Conservation (phyloP, 2,888 invertebrate species). For the Tachina grossa region DNA sequence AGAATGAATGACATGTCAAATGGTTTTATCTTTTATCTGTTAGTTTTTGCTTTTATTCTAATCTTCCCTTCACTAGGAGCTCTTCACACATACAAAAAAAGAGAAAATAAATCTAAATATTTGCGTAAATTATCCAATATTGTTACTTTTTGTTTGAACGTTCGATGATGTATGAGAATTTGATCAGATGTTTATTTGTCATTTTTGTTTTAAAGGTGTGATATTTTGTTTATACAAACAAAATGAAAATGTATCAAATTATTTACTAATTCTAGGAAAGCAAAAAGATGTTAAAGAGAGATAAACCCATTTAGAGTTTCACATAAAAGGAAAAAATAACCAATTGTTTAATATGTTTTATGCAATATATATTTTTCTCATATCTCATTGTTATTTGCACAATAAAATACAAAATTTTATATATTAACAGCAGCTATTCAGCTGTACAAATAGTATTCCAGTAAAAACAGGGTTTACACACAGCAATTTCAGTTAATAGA, state of each 20-base stretch:
- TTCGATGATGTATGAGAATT: constrained; percentile 50
- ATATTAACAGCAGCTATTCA: too few relatives aligned
- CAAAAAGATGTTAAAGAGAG: constrained; percentile 17
- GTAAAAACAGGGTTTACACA: too few relatives aligned
- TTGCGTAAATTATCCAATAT: constrained; percentile 61
- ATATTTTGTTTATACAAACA: constrained; percentile 51
- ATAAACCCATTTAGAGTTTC: constrained; percentile 50
- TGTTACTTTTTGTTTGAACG: constrained; percentile 5
- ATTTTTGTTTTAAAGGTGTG: constrained; percentile 60
- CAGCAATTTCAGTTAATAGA: too few relatives aligned
- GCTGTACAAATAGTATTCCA: too few relatives aligned
- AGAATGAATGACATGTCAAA: constrained; percentile 36
- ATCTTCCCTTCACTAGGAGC: background rate
- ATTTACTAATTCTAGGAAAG: constrained; percentile 36
- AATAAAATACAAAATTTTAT: too few relatives aligned
- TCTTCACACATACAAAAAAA: background rate
- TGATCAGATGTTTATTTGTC: constrained; percentile 55
- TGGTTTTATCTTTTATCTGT: constrained; percentile 41
- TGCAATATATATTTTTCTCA: background rate
- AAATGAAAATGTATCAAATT: constrained; percentile 32
- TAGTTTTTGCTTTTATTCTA: constrained; percentile 20
- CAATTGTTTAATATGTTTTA: background rate
- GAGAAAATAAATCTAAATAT: constrained; percentile 33
- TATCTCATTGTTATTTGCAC: too few relatives aligned
- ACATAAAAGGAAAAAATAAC: too few relatives aligned